Percentiles rank a stretch among this genome's conserved stretches.
These are phyloP conservation scores for Acropora yongei DNA, from an alignment of 64 coral and sea anemone genomes.

Conservation along the genomic window DNA sequence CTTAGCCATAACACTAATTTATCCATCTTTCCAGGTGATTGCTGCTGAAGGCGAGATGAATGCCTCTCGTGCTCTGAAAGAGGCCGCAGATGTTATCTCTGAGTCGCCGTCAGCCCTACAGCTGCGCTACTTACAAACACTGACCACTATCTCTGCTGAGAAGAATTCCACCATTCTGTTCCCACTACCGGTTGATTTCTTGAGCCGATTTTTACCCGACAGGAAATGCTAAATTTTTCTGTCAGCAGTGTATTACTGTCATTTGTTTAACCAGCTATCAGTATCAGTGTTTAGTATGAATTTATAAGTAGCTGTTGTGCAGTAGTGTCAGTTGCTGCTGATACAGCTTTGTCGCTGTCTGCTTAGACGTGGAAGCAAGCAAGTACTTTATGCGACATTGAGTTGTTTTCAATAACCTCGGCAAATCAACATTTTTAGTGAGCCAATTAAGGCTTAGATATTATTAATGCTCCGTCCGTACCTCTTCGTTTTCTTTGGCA, in stretches of 20 bases:
- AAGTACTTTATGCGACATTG: too few species aligned
- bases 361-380: too few species aligned
- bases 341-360: too few species aligned
- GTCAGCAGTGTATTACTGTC: not conserved
- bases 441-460: too few species aligned
- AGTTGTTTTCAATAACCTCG: too few species aligned
- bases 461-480: too few species aligned
- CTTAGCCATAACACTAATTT: not conserved
- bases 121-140: conserved; percentile 78
- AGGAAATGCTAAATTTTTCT: not conserved
- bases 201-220: conserved; percentile 54
- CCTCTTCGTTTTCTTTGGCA: too few species aligned
- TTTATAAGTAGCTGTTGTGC: too few species aligned
- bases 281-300: too few species aligned
- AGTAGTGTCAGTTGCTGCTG: too few species aligned
- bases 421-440: too few species aligned
- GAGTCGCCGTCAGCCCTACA: conserved; percentile 75
- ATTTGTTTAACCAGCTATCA: not conserved
- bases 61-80: conserved; percentile 78
- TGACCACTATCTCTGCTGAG: conserved; percentile 81
- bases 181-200: conserved; percentile 76
- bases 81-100: conserved; percentile 80
- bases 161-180: conserved; percentile 85
- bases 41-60: conserved; percentile 89
- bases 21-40: conserved; percentile 58